These are phyloP conservation scores for Eumeta japonica DNA, from an alignment of 1,140 invertebrate species.

Conservation along the genomic window DNA sequence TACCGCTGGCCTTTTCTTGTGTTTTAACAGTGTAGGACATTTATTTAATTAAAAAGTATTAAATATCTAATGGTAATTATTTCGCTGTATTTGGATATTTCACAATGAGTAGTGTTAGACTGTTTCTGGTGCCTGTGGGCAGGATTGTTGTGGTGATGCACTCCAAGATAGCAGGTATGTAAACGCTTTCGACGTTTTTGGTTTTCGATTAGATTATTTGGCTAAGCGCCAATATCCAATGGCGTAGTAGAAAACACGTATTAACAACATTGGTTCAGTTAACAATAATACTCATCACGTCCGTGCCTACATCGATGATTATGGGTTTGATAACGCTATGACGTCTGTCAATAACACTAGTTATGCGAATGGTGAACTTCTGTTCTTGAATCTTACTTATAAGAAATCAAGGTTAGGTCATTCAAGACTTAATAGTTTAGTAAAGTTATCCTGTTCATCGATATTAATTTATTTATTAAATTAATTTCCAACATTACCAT, in stretches of 20 bases:
- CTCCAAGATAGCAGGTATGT: constrained; percentile 47
- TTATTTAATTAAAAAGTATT: neutral
- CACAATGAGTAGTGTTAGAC: constrained; percentile 48
- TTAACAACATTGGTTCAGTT: too few species aligned
- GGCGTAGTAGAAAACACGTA: constrained; percentile 29
- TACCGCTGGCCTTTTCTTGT: constrained; percentile 34
- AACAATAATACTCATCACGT: too few species aligned
- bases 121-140: constrained; percentile 45
- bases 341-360: neutral
- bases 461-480: too few species aligned
- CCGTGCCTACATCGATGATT: too few species aligned
- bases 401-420: too few species aligned
- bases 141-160: constrained; percentile 46
- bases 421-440: too few species aligned
- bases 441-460: too few species aligned
- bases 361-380: too few species aligned
- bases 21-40: neutral
- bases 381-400: too few species aligned
- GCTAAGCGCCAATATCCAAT: constrained; percentile 27
- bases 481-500: too few species aligned
- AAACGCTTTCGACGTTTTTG: constrained; percentile 12
- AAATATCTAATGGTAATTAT: neutral
- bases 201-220: constrained; percentile 27
- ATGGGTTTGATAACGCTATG: neutral
- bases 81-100: neutral